Base-by-base conservation (phyloP, 1,140 invertebrate species). In the Tigriopus japonicus region DNA sequence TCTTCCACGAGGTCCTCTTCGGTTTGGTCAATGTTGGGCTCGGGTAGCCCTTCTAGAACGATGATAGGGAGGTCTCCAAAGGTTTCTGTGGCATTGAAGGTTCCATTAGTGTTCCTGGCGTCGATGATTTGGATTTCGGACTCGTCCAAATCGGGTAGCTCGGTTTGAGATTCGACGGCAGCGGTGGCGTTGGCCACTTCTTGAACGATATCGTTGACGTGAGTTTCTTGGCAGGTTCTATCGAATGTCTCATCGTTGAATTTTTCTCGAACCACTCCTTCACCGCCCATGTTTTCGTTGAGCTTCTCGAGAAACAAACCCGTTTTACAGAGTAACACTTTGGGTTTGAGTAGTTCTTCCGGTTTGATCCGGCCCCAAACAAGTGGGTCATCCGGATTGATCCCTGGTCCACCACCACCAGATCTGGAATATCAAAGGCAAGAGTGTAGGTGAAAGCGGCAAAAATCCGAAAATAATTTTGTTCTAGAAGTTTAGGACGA, bases 291-390 rank as follows among this genome's bases (percentile, higher is more conserved):
- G 15, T 58, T 40, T n/a, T 14, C n/a, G 14, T 23, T 28, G 1
- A 58, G 28, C n/a, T 58, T 58, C 41, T 58, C 55, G 17, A 58
- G 41, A 42, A 58, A 58, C 10, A 19, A 17, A 14, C 55, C 55
- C 14, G 55, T 24, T 40, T 58, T 58, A 23, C 55, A 58, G 5
- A 58, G 15, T 5, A 58, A 42, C 42, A 58, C 42, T 42, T 42
- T 54, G 2, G 55, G 55, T 17, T 15, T 14, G 17, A 41, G 42
- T 5, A 58, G 15, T 10, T 58, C 55, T 19, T 58, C 42, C 10
- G 40, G 21, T 42, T 58, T 42, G 14, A 58, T 58, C 40, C 17
- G 28, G 42, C 42, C 42, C 55, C 55, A 58, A 28, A 28, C 35
- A 3, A 54, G 21, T 3, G 52, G 52, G 17, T 54, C 52, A 15